A percentile compares a stretch with the other conserved stretches of the same genome.
Conservation (phyloP, 2,888 invertebrate species). For the Spisula solida region DNA sequence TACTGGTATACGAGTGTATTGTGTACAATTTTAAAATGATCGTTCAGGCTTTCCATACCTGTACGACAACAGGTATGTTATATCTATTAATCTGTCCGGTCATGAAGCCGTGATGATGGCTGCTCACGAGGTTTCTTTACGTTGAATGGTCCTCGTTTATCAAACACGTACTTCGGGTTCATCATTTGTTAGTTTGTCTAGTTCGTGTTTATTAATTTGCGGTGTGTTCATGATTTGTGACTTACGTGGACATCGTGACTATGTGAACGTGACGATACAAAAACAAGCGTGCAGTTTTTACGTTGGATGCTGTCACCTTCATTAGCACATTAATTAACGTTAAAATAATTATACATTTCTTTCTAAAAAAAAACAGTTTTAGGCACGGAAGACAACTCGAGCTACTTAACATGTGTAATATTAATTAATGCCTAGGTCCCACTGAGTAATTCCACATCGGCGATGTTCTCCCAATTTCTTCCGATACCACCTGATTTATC, state of each 20-base stretch:
- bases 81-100: neutral
- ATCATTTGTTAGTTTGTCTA: neutral
- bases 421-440: no score
- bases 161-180: neutral
- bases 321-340: neutral
- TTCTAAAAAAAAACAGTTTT: neutral
- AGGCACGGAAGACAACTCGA: neutral
- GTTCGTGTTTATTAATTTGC: slow-evolving; percentile 5
- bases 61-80: neutral
- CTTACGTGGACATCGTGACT: slow-evolving; percentile 1
- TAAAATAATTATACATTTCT: neutral
- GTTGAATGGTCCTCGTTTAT: neutral
- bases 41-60: no score
- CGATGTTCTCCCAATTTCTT: no score
- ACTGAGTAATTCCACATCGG: no score
- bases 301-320: neutral
- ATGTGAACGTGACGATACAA: neutral
- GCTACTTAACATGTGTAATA: no score
- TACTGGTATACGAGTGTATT: no score
- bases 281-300: neutral
- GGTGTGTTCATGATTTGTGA: neutral
- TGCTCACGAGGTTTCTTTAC: neutral
- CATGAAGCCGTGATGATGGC: neutral
- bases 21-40: no score
- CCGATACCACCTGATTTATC: no score